Evolutionary conservation across 2,113 vertebrate genomes (phyloP), one percentile per base, ranked within the genome.

Genomic region (Python bivittatus): DNA sequence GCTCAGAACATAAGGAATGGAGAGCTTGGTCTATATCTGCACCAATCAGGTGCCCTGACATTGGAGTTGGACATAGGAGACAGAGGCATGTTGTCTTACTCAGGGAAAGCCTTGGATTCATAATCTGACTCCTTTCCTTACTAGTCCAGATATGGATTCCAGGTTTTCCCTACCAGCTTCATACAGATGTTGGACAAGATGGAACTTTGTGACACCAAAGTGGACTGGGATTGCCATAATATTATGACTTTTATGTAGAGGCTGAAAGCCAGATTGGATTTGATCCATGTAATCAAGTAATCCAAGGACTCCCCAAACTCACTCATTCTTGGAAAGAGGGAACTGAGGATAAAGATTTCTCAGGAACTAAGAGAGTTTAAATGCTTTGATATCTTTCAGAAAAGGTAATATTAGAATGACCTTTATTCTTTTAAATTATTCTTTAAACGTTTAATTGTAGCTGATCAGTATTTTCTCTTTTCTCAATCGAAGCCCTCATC

Each of bases 371-470:
- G 33, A 86, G 25, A 83, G 1, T 27, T 64, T n/a, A 0, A 52
- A 79, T n/a, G 4, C 92, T 94, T 84, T 38, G 17, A 68, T 91
- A 23, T 94, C 56, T 88, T 57, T 91, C 89, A 27, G 94, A 96
- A 93, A 92, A 57, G 33, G 6, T 89, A 72, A 12, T 93, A 15
- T 44, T 56, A 85, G 87, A 56, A 64, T 86, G 72, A 29, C 20
- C 54, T 44, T 44, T 53, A 90, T 92, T 88, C 27, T 68, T 92
- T 93, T 64, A 64, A 27, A 86, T 6, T 27, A 53, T 53, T 86
- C 3, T 54, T 86, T 84, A 2, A 48, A 9, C 23, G 58, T 22
- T 93, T 86, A 29, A 60, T 90, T 94, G 20, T 20, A 0, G 0
- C 42, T 53, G 15, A 61, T 44, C 38, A 23, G 23, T 15, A 38